These are phyloP conservation scores for Nineta flava DNA, from an alignment of 2,888 invertebrate genomes.

Conservation along the genomic window DNA sequence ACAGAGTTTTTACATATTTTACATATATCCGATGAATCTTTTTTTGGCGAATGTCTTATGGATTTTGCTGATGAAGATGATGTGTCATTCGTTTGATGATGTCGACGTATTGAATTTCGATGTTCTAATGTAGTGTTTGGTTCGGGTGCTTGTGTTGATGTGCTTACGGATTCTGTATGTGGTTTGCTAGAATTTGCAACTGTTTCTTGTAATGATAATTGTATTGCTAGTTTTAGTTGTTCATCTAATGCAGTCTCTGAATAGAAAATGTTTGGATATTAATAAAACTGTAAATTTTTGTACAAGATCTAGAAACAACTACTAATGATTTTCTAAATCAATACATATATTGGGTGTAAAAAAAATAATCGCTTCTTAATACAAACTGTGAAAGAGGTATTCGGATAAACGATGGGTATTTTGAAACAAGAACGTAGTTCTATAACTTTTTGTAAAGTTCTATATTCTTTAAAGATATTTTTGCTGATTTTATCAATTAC, in stretches of 20 bases:
- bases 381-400: no score
- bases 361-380: no score
- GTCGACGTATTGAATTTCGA: not conserved
- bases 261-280: not conserved
- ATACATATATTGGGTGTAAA: no score
- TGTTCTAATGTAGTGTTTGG: not conserved
- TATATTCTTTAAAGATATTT: no score
- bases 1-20: not conserved
- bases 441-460: no score
- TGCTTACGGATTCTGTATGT: conserved; percentile 8
- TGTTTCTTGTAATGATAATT: conserved; percentile 33
- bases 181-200: conserved; percentile 10
- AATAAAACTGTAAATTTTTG: not conserved
- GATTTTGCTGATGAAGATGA: not conserved
- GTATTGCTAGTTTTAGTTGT: conserved; percentile 34
- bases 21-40: not conserved
- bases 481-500: no score
- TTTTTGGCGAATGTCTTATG: not conserved
- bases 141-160: conserved; percentile 9
- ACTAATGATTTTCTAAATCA: no score
- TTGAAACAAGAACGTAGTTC: no score
- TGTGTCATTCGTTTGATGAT: not conserved
- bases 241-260: conserved; percentile 25
- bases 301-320: not conserved
- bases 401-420: no score